phyloP scores from a whole-genome alignment of 64 coral and sea anemone species.

The Hydrozoanthus tunicans region DNA sequence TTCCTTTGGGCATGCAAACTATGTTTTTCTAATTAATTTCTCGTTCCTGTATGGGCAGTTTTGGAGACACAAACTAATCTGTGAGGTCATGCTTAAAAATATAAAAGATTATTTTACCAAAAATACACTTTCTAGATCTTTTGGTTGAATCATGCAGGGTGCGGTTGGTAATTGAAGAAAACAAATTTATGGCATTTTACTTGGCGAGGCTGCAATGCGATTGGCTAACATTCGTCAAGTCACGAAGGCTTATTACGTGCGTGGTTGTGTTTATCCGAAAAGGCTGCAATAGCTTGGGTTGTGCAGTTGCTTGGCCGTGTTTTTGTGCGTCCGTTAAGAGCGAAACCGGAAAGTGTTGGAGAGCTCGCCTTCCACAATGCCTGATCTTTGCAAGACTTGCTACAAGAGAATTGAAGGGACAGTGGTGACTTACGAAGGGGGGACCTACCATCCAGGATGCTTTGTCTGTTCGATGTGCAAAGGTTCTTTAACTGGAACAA shows the following conservation, averaged over 20 bases:
- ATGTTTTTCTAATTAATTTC: no score
- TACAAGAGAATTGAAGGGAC: conserved; percentile 63
- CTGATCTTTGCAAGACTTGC: conserved; percentile 46
- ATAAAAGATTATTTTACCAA: no score
- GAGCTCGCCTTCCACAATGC: not conserved
- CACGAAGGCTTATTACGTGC: not conserved
- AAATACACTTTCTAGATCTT: no score
- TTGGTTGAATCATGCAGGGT: not conserved
- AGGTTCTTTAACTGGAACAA: conserved; percentile 54
- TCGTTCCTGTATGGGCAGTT: no score
- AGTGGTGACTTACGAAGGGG: conserved; percentile 58
- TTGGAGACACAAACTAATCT: no score
- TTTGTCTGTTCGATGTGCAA: conserved; percentile 65
- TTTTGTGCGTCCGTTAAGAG: not conserved
- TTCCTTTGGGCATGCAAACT: no score
- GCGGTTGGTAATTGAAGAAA: not conserved
- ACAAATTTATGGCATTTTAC: not conserved
- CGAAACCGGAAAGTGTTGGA: not conserved
- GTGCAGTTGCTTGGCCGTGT: no score
- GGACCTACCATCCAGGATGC: conserved; percentile 65
- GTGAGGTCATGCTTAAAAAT: no score
- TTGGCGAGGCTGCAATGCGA: not conserved
- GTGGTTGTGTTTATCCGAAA: not conserved
- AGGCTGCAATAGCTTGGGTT: no score
- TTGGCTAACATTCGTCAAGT: not conserved